phyloP scores from a whole-genome alignment of 2,113 vertebrate genomes.

The Archilochus colubris region DNA sequence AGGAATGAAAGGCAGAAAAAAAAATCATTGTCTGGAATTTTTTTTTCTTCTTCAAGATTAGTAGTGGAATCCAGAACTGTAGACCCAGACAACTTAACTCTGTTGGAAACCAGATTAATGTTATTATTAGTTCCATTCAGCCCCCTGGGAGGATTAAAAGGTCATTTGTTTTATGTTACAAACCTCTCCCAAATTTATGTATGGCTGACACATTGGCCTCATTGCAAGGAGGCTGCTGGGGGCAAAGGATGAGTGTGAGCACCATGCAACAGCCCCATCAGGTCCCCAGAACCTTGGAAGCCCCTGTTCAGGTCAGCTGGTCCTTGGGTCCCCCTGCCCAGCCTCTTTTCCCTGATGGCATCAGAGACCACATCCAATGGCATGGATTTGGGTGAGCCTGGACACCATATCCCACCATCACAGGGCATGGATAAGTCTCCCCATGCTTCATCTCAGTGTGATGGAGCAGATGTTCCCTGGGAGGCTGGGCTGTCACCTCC shows the following conservation, averaged over 20 bases:
- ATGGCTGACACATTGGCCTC: fast-evolving
- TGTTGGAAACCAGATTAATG: not conserved
- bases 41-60: not conserved
- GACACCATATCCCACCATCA: not conserved
- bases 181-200: not conserved
- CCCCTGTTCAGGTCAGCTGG: not conserved
- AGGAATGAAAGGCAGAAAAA: slow-evolving; percentile 42
- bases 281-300: not conserved
- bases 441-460: not conserved
- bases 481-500: not conserved
- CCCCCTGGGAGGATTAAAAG: not conserved
- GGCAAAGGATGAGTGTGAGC: not conserved
- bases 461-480: not conserved
- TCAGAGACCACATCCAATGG: fast-evolving
- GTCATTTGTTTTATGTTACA: not conserved
- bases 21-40: not conserved
- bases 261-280: fast-evolving
- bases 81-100: not conserved
- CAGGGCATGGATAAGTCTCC: fast-evolving
- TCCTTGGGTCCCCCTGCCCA: not conserved
- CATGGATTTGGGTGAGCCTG: not conserved
- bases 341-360: not conserved
- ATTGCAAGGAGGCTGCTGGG: not conserved
- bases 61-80: slow-evolving; percentile 14
- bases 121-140: not conserved